Base-by-base conservation (phyloP, 2,888 invertebrate species). In the Pseudococcus viburni region DNA sequence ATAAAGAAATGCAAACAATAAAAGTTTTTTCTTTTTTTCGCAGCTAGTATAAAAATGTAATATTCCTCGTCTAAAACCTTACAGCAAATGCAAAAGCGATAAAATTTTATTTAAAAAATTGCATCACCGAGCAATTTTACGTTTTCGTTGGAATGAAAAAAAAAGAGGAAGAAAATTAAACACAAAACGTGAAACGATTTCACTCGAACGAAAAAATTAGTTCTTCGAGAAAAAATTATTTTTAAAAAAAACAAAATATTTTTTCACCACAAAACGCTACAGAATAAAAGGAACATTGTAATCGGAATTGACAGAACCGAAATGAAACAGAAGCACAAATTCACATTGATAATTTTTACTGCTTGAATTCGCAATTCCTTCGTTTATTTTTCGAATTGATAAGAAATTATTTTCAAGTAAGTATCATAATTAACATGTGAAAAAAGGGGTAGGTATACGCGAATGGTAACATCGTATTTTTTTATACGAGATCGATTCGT, bases 381-480 rank as follows among this genome's bases (percentile, higher is more conserved):
- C 26, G 26, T 33, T 33, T 33, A 2, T 33, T 33, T 33, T 33
- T 33, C 26, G 26, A 33, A 33, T 33, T 33, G 3, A 2, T 3
- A 33, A 33, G 26, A 33, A 33, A 33, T 33, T 33, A 33, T 33
- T 33, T 3, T 33, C 3, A 33, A 33, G 26, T 33, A 33, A 3
- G 26, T 33, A 33, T n/a, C 26, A 33, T 33, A 33, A 2, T 33
- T 33, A 33, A 2, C 26, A 33, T 33, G 26, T 2, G 26, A 33
- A 33, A 33, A n/a, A n/a, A n/a, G n/a, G n/a, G n/a, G n/a, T n/a
- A n/a, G 26, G 26, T 1, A 33, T 33, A 73, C 26, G 15, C 33
- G 68, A 80, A 80, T 80, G 80, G 80, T 80, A 80, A 80, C 80
- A 73, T 26, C 26, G 33, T 33, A 33, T 26, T 73, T 73, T 33